Percentiles rank a stretch among this genome's conserved stretches.
These are phyloP conservation scores for Holocentrus rufus DNA, from an alignment of 2,797 vertebrate species.

Conservation along the genomic window DNA sequence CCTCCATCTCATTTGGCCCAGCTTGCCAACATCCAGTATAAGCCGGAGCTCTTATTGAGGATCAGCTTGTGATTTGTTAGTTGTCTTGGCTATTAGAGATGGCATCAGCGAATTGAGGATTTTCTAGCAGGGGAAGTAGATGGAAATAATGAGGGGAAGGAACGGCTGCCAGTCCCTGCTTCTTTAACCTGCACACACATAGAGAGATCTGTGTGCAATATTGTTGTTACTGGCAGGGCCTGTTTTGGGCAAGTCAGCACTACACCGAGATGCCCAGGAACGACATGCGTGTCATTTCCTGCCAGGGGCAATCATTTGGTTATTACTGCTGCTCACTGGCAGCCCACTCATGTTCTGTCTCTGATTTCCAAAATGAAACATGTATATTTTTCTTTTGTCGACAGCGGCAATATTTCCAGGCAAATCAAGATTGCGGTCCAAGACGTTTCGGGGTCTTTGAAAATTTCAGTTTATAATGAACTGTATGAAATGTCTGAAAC, in stretches of 20 bases:
- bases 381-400: conserved; percentile 81
- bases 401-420: conserved; percentile 75
- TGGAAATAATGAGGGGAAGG: conserved; percentile 78
- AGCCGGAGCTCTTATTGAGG: conserved; percentile 55
- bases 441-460: conserved; percentile 53
- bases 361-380: conserved; percentile 76
- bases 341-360: conserved; percentile 70
- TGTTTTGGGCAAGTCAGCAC: conserved; percentile 73
- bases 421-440: conserved; percentile 72
- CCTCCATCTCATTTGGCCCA: conserved; percentile 51
- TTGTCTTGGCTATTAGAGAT: conserved; percentile 74
- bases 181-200: conserved; percentile 66
- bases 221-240: conserved; percentile 78
- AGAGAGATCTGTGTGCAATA: conserved; percentile 73
- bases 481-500: conserved; percentile 70
- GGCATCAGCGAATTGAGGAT: conserved; percentile 70
- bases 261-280: conserved; percentile 73
- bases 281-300: conserved; percentile 81
- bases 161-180: conserved; percentile 62
- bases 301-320: conserved; percentile 72
- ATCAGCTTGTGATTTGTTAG: conserved; percentile 73
- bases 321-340: conserved; percentile 76
- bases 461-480: conserved; percentile 70
- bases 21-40: conserved; percentile 43
- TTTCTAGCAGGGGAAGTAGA: conserved; percentile 68